Percentiles rank a stretch among this genome's conserved stretches.
These are phyloP conservation scores for Rhynchomys soricoides DNA, from an alignment of 2,113 vertebrate genomes.

Conservation along the genomic window DNA sequence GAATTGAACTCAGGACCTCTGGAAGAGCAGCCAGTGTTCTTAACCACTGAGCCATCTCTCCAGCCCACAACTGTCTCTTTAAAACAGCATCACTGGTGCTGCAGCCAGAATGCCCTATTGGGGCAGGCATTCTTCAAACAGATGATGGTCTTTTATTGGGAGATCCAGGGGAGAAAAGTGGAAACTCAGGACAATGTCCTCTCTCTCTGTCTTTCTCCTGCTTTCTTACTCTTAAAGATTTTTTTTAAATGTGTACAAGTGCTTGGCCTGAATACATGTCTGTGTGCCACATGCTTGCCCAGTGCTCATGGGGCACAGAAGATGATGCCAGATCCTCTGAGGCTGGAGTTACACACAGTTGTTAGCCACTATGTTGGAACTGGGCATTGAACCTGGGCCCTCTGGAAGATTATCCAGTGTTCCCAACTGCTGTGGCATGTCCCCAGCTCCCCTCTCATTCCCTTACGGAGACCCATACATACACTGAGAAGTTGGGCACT, in stretches of 20 bases:
- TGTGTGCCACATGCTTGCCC: neutral
- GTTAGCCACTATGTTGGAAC: neutral
- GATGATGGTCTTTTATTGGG: neutral
- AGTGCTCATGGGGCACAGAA: neutral
- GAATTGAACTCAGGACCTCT: too few relatives aligned
- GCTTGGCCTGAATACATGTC: neutral
- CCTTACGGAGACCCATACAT: neutral
- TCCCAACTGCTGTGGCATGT: neutral
- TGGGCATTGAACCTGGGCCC: neutral
- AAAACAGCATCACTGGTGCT: neutral
- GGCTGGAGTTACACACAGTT: neutral
- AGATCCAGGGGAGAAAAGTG: too few relatives aligned
- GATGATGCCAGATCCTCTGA: neutral
- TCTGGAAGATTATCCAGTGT: neutral
- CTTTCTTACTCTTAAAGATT: too few relatives aligned
- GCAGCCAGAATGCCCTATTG: neutral
- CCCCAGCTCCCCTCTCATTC: neutral
- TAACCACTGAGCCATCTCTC: too few relatives aligned
- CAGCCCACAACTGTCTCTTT: too few relatives aligned
- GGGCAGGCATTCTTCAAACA: neutral
- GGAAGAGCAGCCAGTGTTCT: too few relatives aligned
- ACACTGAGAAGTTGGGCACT: neutral
- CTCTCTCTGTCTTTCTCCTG: neutral
- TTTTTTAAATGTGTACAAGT: too few relatives aligned
- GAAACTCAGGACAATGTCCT: neutral